Conservation (phyloP, 2,888 invertebrate genomes). For the Gastracanthus pulcherrimus region DNA sequence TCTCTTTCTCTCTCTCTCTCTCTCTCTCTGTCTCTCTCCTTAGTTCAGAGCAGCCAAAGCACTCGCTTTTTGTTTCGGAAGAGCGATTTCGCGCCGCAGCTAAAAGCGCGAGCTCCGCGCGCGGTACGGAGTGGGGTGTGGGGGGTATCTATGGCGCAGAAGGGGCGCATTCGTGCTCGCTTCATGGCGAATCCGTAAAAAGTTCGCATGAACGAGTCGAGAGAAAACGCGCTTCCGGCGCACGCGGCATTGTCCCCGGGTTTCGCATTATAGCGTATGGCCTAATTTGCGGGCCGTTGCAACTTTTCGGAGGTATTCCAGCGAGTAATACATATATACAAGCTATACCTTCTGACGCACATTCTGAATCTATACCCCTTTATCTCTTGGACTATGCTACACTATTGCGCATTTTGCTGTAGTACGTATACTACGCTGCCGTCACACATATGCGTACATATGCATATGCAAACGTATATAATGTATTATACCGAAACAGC, state of each 20-base stretch:
- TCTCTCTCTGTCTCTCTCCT: no score
- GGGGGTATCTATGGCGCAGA: no score
- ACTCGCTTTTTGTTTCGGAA: neutral
- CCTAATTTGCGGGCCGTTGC: slow-evolving; percentile 34
- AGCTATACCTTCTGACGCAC: neutral
- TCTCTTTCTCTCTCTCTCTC: no score
- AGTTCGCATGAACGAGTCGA: slow-evolving; percentile 18
- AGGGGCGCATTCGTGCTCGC: neutral
- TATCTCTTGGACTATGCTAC: neutral
- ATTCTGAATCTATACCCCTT: no score
- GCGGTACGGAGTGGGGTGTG: no score
- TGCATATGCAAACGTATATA: neutral
- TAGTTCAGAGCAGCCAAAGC: neutral
- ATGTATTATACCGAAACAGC: no score
- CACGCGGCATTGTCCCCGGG: neutral
- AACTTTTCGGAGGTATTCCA: slow-evolving; percentile 23
- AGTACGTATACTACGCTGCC: neutral
- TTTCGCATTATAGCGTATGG: neutral
- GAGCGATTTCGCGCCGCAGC: neutral
- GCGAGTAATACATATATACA: neutral
- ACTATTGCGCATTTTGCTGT: neutral
- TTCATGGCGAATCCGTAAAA: neutral
- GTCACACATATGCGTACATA: neutral
- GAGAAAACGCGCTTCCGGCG: slow-evolving; percentile 20
- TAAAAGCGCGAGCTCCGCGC: no score